Base-by-base conservation (phyloP, 1,140 invertebrate species). In the Cherax quadricarinatus region DNA sequence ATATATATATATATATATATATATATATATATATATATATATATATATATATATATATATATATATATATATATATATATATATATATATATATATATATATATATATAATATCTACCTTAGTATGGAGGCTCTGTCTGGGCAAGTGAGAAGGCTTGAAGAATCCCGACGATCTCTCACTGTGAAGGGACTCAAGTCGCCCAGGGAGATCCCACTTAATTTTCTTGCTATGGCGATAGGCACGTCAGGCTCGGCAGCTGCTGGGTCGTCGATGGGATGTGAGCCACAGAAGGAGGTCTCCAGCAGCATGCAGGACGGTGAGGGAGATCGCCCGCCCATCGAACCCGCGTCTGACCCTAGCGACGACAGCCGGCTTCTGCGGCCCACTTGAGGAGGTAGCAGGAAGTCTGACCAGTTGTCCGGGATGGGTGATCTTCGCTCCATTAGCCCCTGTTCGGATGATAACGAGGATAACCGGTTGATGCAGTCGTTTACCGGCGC, bases 271-370 rank as follows among this genome's bases (percentile, higher is more conserved):
- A 94, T 94, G 41, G 93, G 93, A 21, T 93, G 92, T 41, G 89
- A 92, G 57, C 93, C 93, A 49, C 93, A 94, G 89, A 94, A 94
- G 80, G 93, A 94, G 48, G 93, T 94, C 89, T 94, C 93, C 30
- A 94, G 78, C 70, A 94, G 75, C 93, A 94, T 94, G 53, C 85
- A 88, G 6, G 93, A 93, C 48, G 93, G 93, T 21, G 93, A 94
- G 93, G 93, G 93, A 51, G 93, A 94, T 60, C 93, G 62, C 18
- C 93, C 87, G 41, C 91, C 88, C 51, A 94, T 85, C 48, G 93
- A 94, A 18, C 93, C 93, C 70, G 92, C 92, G 62, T 94, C 93
- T 62, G 93, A 94, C 3, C 93, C 93, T 30, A 94, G 81, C 9
- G 93, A 94, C 41, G 93, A 94, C 75, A 94, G 81, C 49, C 93